Evolutionary conservation across 2,113 vertebrate genomes (phyloP).

Genomic region (Pyxicephalus adspersus): DNA sequence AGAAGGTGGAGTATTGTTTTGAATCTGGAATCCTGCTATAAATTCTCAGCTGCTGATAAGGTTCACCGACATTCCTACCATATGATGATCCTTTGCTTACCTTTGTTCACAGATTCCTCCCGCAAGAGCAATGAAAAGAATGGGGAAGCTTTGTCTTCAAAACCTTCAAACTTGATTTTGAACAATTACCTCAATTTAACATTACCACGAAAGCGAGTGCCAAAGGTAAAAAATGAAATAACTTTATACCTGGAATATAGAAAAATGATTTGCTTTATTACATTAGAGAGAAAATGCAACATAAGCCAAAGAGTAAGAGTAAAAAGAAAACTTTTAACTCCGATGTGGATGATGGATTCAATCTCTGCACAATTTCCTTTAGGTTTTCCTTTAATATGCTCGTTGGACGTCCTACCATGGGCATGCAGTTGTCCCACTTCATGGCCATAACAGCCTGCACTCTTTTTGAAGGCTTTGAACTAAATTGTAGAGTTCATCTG

Average conservation of each 20-base stretch:
- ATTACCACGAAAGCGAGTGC: conserved; percentile 87
- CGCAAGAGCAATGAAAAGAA: conserved; percentile 79
- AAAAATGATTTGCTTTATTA: no score
- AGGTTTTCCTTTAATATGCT: neutral
- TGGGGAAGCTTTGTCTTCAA: conserved; percentile 71
- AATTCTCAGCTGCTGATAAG: no score
- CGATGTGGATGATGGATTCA: no score
- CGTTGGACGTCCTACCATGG: no score
- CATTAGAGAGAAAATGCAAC: neutral
- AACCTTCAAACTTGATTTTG: conserved; percentile 73
- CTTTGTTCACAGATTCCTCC: conserved; percentile 68
- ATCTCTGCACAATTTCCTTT: no score
- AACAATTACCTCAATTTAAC: conserved; percentile 84
- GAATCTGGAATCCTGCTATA: no score
- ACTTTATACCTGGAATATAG: no score
- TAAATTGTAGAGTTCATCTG: neutral
- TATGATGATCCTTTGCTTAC: neutral
- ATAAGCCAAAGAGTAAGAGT: neutral
- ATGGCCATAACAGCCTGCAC: no score
- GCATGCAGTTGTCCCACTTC: no score
- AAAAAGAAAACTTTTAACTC: no score
- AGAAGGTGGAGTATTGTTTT: no score
- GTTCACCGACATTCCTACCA: no score
- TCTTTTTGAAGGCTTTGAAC: neutral
- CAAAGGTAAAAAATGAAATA: conserved; percentile 78